Conservation (phyloP, 2,113 vertebrate genomes). For the Gila orcuttii region DNA sequence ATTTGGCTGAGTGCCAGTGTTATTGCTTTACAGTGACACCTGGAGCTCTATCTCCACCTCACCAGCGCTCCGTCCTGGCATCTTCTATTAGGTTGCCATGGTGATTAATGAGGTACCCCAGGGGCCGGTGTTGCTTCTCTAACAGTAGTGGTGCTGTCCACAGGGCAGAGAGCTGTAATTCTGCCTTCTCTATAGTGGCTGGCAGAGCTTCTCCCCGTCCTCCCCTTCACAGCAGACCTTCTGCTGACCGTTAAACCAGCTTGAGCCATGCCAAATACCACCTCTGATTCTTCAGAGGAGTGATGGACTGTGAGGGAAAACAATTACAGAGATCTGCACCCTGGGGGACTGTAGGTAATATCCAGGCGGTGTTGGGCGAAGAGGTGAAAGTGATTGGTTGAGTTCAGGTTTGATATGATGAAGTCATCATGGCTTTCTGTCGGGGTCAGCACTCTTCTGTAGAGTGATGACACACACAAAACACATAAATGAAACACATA, state of each 20-base stretch:
- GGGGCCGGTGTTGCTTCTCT: conserved; percentile 61
- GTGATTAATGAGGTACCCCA: conserved; percentile 72
- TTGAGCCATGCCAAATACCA: background rate
- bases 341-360: conserved; percentile 69
- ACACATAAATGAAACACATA: conserved; percentile 10
- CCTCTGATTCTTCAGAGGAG: background rate
- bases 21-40: conserved; percentile 51
- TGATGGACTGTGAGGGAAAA: conserved; percentile 62
- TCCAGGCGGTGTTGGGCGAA: conserved; percentile 71
- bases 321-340: conserved; percentile 66
- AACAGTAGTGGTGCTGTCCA: conserved; percentile 69
- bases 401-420: conserved; percentile 51
- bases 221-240: conserved; percentile 39
- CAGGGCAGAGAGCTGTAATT: conserved; percentile 54
- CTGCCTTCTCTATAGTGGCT: conserved; percentile 57
- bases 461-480: conserved; percentile 24
- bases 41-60: conserved; percentile 37
- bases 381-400: conserved; percentile 68
- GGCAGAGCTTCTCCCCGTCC: conserved; percentile 49
- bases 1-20: conserved; percentile 35
- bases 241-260: conserved; percentile 53
- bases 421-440: conserved; percentile 45
- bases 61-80: conserved; percentile 13
- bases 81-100: conserved; percentile 68
- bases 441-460: conserved; percentile 33